phyloP scores from a whole-genome alignment of 2,888 invertebrate genomes.

The Pimpla rufipes region DNA sequence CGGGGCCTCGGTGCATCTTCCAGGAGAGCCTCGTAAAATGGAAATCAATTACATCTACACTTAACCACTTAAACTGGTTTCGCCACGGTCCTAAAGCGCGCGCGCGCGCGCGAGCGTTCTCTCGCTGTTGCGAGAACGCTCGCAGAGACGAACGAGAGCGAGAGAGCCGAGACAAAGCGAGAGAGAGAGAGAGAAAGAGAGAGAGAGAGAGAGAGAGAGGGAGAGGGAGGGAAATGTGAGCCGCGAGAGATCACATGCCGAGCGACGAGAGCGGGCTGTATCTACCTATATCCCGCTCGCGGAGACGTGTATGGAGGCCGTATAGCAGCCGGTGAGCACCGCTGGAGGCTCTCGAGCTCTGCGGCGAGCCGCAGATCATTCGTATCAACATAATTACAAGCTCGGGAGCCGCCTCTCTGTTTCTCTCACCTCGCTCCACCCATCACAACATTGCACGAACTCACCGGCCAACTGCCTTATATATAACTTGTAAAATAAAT shows the following conservation, averaged over 20 bases:
- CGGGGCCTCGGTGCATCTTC: constrained; percentile 59
- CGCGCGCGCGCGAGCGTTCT: constrained; percentile 55
- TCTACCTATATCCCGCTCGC: constrained; percentile 24
- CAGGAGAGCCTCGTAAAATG: constrained; percentile 84
- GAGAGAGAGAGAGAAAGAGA: constrained; percentile 37
- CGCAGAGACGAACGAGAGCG: constrained; percentile 54
- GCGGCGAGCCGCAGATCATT: constrained; percentile 85
- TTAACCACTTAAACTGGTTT: constrained; percentile 86
- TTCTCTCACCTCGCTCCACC: constrained; percentile 85
- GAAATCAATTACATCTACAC: constrained; percentile 85
- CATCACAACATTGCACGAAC: constrained; percentile 84
- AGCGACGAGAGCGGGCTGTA: constrained; percentile 29
- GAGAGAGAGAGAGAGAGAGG: constrained; percentile 4
- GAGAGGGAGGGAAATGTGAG: constrained; percentile 55
- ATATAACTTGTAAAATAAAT: too few species aligned
- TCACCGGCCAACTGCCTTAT: constrained; percentile 67
- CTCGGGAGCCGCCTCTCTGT: constrained; percentile 85
- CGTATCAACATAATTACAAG: constrained; percentile 86
- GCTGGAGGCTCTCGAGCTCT: constrained; percentile 81
- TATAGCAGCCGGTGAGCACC: constrained; percentile 81
- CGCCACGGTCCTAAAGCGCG: constrained; percentile 83
- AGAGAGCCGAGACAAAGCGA: constrained; percentile 35
- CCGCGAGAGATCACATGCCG: constrained; percentile 31
- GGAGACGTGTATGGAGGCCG: constrained; percentile 55
- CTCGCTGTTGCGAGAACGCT: constrained; percentile 67